These are phyloP conservation scores for Cerastoderma edule DNA, from an alignment of 2,888 invertebrate genomes.

Conservation along the genomic window DNA sequence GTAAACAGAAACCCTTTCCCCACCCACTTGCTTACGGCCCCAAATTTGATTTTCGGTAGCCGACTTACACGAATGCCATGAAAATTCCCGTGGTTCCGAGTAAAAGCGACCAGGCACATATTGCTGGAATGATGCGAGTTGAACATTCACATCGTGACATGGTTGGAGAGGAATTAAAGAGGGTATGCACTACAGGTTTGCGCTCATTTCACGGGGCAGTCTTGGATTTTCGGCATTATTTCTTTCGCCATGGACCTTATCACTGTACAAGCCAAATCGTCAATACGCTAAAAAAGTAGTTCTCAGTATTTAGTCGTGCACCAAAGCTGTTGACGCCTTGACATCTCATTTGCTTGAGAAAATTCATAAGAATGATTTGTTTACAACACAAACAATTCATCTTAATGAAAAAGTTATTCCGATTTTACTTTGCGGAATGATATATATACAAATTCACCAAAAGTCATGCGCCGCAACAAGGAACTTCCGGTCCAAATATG, in stretches of 20 bases:
- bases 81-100: conserved; percentile 96
- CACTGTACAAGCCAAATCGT: not conserved
- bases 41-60: not conserved
- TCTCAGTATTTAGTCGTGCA: no score
- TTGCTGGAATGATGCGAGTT: conserved; percentile 89
- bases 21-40: conserved; percentile 29
- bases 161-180: conserved; percentile 24
- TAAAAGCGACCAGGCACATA: conserved; percentile 98
- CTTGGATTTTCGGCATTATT: not conserved
- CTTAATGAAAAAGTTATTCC: no score
- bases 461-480: not conserved
- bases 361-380: no score
- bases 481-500: conserved; percentile 37
- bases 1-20: no score
- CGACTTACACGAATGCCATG: conserved; percentile 97
- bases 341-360: no score
- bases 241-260: conserved; percentile 18
- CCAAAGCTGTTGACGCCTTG: no score
- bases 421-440: no score
- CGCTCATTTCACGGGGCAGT: not conserved
- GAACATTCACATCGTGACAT: conserved; percentile 79
- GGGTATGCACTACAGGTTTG: not conserved
- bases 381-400: no score
- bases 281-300: not conserved
- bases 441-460: not conserved